These are phyloP conservation scores for Setipinna tenuifilis DNA, from an alignment of 2,797 vertebrate genomes.

Conservation along the genomic window DNA sequence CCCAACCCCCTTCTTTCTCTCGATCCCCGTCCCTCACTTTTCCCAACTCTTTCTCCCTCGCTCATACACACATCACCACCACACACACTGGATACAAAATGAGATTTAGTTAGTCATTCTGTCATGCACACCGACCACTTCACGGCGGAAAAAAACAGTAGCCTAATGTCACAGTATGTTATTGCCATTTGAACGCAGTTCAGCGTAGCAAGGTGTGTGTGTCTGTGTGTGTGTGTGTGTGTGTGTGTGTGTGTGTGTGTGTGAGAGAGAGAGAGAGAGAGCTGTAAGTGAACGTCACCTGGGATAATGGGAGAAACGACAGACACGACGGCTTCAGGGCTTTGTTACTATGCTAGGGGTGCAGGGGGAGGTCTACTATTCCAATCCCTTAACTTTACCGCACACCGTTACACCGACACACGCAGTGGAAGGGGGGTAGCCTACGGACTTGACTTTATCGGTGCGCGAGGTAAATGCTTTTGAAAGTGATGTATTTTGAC, in stretches of 20 bases:
- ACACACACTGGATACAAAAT: conserved; percentile 76
- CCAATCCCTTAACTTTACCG: conserved; percentile 29
- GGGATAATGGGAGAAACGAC: conserved; percentile 7
- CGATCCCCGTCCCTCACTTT: conserved; percentile 44
- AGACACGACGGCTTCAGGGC: neutral
- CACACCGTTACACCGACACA: conserved; percentile 16
- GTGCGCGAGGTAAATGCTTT: conserved; percentile 59
- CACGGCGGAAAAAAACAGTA: conserved; percentile 42
- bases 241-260: neutral
- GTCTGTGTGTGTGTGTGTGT: neutral
- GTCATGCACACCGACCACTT: conserved; percentile 64
- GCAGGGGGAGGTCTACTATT: conserved; percentile 50
- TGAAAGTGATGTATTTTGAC: conserved; percentile 71
- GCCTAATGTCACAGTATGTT: conserved; percentile 42
- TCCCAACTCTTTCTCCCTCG: conserved; percentile 45
- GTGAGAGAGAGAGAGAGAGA: conserved; percentile 1
- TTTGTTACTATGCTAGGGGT: neutral
- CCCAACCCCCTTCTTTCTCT: conserved; percentile 42
- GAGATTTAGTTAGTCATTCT: conserved; percentile 71
- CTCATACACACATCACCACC: conserved; percentile 38
- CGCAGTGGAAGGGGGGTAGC: neutral
- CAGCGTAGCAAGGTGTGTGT: conserved; percentile 18
- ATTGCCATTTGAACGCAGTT: conserved; percentile 38
- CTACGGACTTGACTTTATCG: conserved; percentile 39
- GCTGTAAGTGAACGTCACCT: conserved; percentile 23